Evolutionary conservation across 2,113 vertebrate species (phyloP).

Genomic region (Apus apus): DNA sequence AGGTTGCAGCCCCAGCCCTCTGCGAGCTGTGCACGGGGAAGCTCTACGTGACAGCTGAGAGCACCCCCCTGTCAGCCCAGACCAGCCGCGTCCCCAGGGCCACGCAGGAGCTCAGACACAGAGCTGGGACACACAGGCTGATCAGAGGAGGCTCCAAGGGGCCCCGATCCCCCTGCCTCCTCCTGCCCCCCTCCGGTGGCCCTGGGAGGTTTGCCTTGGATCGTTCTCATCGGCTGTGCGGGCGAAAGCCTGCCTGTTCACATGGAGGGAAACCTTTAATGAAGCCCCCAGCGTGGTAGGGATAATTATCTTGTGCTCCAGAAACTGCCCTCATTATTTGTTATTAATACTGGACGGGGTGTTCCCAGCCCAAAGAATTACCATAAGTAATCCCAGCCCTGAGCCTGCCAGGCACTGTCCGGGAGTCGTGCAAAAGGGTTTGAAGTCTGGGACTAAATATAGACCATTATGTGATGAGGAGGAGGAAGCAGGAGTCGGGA

Average conservation of each 20-base stretch:
- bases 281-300: not conserved
- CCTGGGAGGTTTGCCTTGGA: not conserved
- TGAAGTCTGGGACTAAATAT: not conserved
- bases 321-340: not conserved
- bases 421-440: not conserved
- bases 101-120: not conserved
- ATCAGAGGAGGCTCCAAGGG: not conserved
- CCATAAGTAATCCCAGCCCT: not conserved
- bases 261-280: not conserved
- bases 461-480: not conserved
- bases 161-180: not conserved
- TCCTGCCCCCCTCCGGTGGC: constrained; percentile 41
- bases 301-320: not conserved
- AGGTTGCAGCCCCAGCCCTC: not conserved
- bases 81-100: not conserved
- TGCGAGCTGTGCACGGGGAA: fast-evolving
- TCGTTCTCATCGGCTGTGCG: fast-evolving
- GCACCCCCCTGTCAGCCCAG: not conserved
- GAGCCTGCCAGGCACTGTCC: not conserved
- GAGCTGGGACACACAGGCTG: not conserved
- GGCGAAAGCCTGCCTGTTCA: not conserved
- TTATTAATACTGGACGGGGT: not conserved
- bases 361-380: not conserved
- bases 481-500: not conserved
- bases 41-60: not conserved